Percentiles rank a stretch among this genome's conserved stretches.
Conservation (phyloP, 2,113 vertebrate species). For the Sylvia atricapilla region DNA sequence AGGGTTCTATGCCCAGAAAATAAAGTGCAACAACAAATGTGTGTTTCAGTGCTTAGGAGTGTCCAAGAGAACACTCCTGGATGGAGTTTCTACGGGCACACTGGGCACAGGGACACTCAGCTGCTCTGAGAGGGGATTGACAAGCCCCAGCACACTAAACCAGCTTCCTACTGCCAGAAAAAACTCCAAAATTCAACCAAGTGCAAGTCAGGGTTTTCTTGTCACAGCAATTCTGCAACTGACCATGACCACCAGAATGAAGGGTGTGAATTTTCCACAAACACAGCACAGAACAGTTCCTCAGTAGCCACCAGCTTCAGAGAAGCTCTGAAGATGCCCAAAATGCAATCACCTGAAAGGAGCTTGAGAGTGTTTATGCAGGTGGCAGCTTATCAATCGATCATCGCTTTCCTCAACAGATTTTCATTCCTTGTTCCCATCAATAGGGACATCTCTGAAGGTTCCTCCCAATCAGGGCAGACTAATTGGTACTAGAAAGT, state of each 20-base stretch:
- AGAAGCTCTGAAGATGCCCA: background rate
- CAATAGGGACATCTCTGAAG: conserved; percentile 28
- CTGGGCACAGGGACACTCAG: background rate
- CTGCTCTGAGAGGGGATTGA: background rate
- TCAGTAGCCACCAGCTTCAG: background rate
- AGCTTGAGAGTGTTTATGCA: background rate
- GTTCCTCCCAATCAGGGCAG: conserved; percentile 11
- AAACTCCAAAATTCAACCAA: background rate
- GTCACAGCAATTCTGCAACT: background rate
- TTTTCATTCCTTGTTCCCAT: conserved; percentile 37
- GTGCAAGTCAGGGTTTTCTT: background rate
- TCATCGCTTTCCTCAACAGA: conserved; percentile 21
- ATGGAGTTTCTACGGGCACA: background rate
- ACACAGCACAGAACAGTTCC: background rate
- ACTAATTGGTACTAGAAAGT: conserved; percentile 60
- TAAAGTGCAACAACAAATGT: background rate
- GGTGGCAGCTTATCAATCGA: conserved; percentile 27
- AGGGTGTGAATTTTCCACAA: background rate
- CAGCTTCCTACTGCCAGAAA: background rate
- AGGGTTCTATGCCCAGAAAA: background rate
- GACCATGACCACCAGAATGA: background rate
- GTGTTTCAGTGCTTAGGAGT: background rate
- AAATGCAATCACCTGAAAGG: background rate
- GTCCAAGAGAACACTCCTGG: background rate
- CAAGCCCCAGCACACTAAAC: background rate